Percentiles rank a stretch among this genome's conserved stretches.
Conservation (phyloP, 1,140 invertebrate species). For the Zaprionus nigranus region DNA sequence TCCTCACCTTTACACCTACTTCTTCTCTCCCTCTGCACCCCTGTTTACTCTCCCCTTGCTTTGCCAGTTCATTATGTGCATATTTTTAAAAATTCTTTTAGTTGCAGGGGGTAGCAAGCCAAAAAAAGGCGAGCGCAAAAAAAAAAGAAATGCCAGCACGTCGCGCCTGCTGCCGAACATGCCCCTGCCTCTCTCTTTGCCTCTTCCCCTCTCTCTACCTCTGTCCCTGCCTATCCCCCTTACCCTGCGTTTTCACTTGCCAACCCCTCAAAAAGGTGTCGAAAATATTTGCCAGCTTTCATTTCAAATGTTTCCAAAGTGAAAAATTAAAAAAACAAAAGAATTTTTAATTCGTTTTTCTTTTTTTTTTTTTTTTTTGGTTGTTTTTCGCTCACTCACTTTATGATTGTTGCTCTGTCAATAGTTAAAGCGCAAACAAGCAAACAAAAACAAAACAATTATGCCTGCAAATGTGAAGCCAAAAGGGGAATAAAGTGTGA, state of each 20-base stretch:
- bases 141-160: conserved; percentile 68
- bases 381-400: conserved; percentile 9
- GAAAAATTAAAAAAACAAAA: conserved; percentile 51
- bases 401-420: conserved; percentile 25
- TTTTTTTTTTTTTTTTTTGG: too few species aligned
- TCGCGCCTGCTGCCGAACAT: conserved; percentile 17
- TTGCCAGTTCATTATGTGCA: conserved; percentile 73
- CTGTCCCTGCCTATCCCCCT: neutral
- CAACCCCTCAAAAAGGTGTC: conserved; percentile 38
- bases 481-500: neutral
- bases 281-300: conserved; percentile 41
- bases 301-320: conserved; percentile 70
- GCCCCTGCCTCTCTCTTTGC: neutral
- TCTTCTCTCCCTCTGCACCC: neutral
- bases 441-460: conserved; percentile 59
- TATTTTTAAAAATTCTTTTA: conserved; percentile 61
- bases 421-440: conserved; percentile 21
- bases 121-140: neutral
- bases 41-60: neutral
- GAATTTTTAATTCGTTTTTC: conserved; percentile 76
- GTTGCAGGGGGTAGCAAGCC: conserved; percentile 44
- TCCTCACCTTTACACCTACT: neutral
- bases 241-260: neutral
- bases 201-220: too few species aligned
- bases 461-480: conserved; percentile 16